These are phyloP conservation scores for Epizoanthus illoricatus DNA, from an alignment of 92 coral and sea anemone genomes.

Conservation along the genomic window DNA sequence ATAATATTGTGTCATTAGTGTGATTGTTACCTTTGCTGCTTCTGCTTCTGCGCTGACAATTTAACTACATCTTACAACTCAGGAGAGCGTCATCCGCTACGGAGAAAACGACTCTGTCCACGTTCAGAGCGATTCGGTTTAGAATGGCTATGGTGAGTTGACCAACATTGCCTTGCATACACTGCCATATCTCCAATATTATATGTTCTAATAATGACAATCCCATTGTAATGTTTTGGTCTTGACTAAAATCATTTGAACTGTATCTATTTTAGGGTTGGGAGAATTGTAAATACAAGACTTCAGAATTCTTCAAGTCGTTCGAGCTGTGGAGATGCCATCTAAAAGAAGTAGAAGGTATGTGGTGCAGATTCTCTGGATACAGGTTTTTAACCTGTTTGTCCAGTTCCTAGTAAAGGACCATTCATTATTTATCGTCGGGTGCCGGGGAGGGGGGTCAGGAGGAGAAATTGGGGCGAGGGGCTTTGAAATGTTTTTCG, in stretches of 20 bases:
- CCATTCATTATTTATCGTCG: no score
- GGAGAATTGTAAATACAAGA: constrained; percentile 48
- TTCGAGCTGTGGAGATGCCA: constrained; percentile 80
- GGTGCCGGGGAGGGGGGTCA: no score
- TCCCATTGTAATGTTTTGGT: neutral
- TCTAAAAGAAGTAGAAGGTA: constrained; percentile 83
- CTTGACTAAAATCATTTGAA: neutral
- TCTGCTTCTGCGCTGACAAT: neutral
- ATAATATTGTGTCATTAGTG: no score
- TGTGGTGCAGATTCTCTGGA: neutral
- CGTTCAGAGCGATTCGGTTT: constrained; percentile 57
- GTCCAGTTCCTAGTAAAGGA: no score
- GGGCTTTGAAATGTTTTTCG: no score
- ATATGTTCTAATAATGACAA: neutral
- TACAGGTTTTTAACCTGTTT: no score
- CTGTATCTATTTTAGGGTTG: constrained; percentile 40
- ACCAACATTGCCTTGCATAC: neutral
- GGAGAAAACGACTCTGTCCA: constrained; percentile 50
- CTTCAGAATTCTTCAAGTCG: constrained; percentile 52
- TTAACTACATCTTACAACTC: neutral
- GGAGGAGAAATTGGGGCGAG: no score
- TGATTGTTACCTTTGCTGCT: neutral
- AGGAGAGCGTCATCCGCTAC: constrained; percentile 53
- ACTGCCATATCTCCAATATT: neutral
- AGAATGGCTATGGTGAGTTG: constrained; percentile 77